Evolutionary conservation across 2,888 invertebrate genomes (phyloP).

Genomic region (Zonitis immaculata): DNA sequence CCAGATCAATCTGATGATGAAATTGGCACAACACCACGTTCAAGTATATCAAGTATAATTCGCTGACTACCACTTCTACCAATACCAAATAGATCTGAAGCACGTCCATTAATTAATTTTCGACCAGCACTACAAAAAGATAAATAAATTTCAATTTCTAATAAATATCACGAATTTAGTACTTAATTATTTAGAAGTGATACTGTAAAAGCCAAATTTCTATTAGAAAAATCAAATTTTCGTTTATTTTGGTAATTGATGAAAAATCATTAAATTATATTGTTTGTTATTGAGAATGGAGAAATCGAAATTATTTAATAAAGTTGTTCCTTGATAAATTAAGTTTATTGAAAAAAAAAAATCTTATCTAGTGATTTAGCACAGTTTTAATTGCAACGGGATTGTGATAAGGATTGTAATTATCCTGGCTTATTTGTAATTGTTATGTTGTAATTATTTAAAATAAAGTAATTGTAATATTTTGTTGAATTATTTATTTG

Average conservation of each 20-base stretch:
- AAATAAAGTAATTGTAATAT: no score
- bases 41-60: slow-evolving; percentile 49
- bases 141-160: no score
- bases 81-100: slow-evolving; percentile 1
- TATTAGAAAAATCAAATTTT: neutral
- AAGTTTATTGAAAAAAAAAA: neutral
- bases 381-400: neutral
- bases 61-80: slow-evolving; percentile 43
- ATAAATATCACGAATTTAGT: neutral
- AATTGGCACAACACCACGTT: slow-evolving; percentile 44
- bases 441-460: neutral
- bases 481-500: no score
- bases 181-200: neutral
- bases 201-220: neutral
- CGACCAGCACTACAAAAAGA: neutral
- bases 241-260: no score
- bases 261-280: no score
- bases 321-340: neutral
- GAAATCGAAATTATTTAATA: neutral
- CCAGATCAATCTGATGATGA: slow-evolving; percentile 84
- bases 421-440: neutral
- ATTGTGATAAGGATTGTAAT: neutral
- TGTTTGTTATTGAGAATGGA: neutral
- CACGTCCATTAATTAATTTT: neutral
- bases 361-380: neutral